Conservation (phyloP, 2,797 vertebrate species). For the Rhinatrema bivittatum region DNA sequence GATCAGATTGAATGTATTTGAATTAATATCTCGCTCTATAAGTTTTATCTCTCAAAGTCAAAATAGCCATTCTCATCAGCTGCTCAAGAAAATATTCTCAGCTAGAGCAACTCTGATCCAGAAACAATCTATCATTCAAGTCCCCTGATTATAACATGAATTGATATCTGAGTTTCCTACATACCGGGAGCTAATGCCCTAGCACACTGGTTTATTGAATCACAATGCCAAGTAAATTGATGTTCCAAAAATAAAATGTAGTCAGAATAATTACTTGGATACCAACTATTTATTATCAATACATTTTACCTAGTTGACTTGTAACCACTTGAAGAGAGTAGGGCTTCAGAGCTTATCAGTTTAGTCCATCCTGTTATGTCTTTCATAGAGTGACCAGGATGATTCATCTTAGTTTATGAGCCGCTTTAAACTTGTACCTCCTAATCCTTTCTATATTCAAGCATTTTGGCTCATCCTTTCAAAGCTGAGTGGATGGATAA, state of each 20-base stretch:
- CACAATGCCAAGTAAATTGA: slow-evolving; percentile 24
- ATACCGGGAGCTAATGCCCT: slow-evolving; percentile 35
- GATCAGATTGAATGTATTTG: no score
- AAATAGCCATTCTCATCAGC: no score
- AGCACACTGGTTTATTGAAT: slow-evolving; percentile 40
- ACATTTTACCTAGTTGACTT: slow-evolving; percentile 8
- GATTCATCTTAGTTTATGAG: not conserved
- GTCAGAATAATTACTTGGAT: slow-evolving; percentile 28
- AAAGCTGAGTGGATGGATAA: not conserved
- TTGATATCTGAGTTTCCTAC: slow-evolving; percentile 43
- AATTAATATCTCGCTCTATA: no score
- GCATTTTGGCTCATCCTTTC: not conserved
- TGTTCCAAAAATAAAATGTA: slow-evolving; percentile 30
- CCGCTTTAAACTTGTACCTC: not conserved
- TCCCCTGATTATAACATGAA: no score
- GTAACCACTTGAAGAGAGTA: not conserved
- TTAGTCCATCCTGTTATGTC: not conserved
- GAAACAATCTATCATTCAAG: slow-evolving; percentile 47
- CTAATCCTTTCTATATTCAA: not conserved
- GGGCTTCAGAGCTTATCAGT: not conserved
- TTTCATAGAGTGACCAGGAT: not conserved
- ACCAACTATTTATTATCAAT: slow-evolving; percentile 7
- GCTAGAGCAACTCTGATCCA: no score
- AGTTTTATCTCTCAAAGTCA: no score
- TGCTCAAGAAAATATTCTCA: no score